Base-by-base conservation (phyloP, 2,113 vertebrate genomes). In the Recurvirostra avosetta region DNA sequence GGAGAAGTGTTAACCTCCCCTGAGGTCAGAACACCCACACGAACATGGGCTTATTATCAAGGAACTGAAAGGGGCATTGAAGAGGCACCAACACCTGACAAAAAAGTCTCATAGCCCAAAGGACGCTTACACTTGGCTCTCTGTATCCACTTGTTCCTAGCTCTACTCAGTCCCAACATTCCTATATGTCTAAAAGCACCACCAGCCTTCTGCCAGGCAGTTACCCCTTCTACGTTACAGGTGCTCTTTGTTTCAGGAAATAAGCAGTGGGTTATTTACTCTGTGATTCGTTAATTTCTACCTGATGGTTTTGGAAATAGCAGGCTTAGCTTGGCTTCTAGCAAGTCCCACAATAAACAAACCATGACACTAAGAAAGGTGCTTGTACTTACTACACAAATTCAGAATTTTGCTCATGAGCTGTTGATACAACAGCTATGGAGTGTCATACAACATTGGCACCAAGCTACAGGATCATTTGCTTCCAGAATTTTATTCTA, bases 21-120 rank as follows among this genome's bases (percentile, higher is more conserved):
- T 26, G 30, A 96, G 96, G 96, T 94, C 93, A 96, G 53, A 90
- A 70, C 84, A 70, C 84, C 85, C 92, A 96, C 93, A 93, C 3
- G 50, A 96, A 94, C 94, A 92, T 95, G 94, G 70, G 43, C 84
- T 96, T 95, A 91, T 94, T 96, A 96, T 94, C 90, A 95, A 90
- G 77, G 74, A 95, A 91, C 90, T 96, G 93, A 97, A 96, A 88
- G 94, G 88, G 29, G 78, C 75, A 96, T 97, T 97, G 93, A 96
- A 93, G 71, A 93, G n/a, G 32, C 45, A 94, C 25, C 77, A 93
- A 79, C 58, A 79, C 62, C 66, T 82, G 82, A 95, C 84, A 95
- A 88, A 92, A 88, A 95, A 45, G 81, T 72, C 81, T 94, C 90
- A 50, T 61, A 87, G 67, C 34, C 58, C 87, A 85, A 94, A 90